Evolutionary conservation across 2,113 vertebrate genomes (phyloP).

Genomic region (Malurus melanocephalus): DNA sequence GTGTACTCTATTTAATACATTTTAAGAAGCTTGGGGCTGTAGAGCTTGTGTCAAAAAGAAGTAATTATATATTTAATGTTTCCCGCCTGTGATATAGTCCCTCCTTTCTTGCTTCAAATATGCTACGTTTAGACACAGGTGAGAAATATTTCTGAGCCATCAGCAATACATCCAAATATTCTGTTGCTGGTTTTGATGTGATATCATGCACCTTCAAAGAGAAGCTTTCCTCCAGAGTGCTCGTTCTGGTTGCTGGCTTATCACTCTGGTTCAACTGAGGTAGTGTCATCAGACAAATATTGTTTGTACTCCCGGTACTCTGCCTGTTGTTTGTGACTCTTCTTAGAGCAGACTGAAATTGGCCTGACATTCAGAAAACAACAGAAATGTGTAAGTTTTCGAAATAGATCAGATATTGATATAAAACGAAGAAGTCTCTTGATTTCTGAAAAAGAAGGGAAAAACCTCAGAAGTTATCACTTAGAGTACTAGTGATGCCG

Average conservation of each 20-base stretch:
- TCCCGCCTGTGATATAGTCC: slow-evolving; percentile 55
- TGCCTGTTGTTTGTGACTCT: not conserved
- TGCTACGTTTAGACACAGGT: slow-evolving; percentile 60
- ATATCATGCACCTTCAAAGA: slow-evolving; percentile 35
- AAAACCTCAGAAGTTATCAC: not conserved
- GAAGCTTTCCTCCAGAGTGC: not conserved
- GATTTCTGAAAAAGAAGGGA: not conserved
- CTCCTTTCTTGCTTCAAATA: slow-evolving; percentile 59
- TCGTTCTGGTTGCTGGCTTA: not conserved
- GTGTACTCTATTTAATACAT: slow-evolving; percentile 40
- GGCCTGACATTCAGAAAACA: not conserved
- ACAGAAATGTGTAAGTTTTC: not conserved
- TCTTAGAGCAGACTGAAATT: not conserved
- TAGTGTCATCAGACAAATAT: not conserved
- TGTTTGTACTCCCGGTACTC: not conserved
- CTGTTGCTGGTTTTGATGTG: slow-evolving; percentile 4
- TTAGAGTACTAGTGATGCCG: not conserved
- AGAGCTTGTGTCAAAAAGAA: slow-evolving; percentile 36
- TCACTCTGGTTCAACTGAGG: not conserved
- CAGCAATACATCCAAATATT: slow-evolving; percentile 26
- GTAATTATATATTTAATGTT: slow-evolving; percentile 66
- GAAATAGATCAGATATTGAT: not conserved
- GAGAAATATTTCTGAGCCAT: slow-evolving; percentile 67
- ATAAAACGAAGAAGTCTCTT: not conserved
- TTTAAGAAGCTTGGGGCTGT: slow-evolving; percentile 17